Percentiles rank a stretch among this genome's conserved stretches.
Conservation (phyloP, 2,888 invertebrate species). For the Priocnemis perturbator region DNA sequence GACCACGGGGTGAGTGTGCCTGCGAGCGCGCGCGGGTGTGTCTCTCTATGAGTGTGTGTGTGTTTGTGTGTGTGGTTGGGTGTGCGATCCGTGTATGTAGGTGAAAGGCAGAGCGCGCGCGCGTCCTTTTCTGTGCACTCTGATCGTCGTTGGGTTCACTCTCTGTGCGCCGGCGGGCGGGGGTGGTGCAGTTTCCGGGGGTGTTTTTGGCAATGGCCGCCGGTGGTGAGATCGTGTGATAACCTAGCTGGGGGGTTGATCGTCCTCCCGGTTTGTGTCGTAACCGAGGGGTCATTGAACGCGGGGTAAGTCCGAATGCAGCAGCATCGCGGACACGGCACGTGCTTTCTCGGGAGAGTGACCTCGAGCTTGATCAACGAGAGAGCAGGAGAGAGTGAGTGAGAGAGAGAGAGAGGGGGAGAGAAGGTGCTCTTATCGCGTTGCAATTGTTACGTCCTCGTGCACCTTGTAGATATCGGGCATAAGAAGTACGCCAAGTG, state of each 20-base stretch:
- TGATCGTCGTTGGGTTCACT: no score
- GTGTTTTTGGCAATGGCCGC: constrained; percentile 40
- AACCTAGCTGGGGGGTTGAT: constrained; percentile 27
- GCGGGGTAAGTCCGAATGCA: constrained; percentile 48
- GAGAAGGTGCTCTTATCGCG: no score
- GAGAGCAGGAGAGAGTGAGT: no score
- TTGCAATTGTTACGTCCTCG: no score
- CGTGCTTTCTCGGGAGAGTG: constrained; percentile 39
- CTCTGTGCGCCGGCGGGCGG: constrained; percentile 12
- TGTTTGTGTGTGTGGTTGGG: no score
- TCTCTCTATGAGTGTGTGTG: background rate
- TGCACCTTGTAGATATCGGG: background rate
- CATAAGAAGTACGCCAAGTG: background rate
- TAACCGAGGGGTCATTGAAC: constrained; percentile 54
- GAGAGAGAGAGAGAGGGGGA: background rate
- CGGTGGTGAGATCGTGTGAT: constrained; percentile 33
- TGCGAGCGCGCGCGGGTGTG: background rate
- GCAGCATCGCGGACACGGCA: constrained; percentile 32
- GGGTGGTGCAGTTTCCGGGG: constrained; percentile 15
- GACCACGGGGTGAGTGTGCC: no score
- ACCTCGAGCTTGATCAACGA: background rate
- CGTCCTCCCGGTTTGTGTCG: constrained; percentile 19
- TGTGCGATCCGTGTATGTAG: no score
- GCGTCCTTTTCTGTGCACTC: no score
- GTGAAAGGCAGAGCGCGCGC: no score